Base-by-base conservation (phyloP, 2,113 vertebrate genomes). In the Notarius lentiginosus region DNA sequence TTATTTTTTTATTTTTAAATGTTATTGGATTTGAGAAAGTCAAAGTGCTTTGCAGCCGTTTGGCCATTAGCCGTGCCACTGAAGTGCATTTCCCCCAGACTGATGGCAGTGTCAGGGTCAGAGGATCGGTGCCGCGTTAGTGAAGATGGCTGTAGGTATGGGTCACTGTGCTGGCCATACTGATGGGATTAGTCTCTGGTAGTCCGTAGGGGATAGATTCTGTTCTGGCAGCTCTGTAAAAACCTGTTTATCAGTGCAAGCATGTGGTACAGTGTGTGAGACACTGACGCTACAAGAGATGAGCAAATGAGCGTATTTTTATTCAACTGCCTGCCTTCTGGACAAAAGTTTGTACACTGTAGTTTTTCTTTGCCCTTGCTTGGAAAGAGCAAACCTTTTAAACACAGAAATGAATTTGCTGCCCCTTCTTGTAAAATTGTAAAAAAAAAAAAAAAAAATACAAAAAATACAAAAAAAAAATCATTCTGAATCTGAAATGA, bases 321-420 rank as follows among this genome's bases (percentile, higher is more conserved):
- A 94, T 96, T 90, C 92, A 96, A 95, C 94, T 95, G 91, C 96
- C 96, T 97, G 96, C 95, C 95, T 93, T 96, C 94, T 95, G 96
- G 96, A 97, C 96, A 97, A 97, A 96, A 96, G 98, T 98, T 97
- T 99, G 96, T 99, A 99, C 97, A 98, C 98, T 99, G 98, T 99
- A 98, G 24, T 47, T 41, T 61, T 96, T 96, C 95, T 96, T 95
- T 96, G 94, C 95, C 96, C 96, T 94, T 95, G 88, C 95, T 97
- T 98, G 96, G 97, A 97, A 97, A 97, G 83, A 95, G 94, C 95
- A 95, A 96, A 94, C 95, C 95, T 94, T 95, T 89, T 97, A 94
- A 95, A 93, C 92, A 96, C 95, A 49, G 0, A 79, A 95, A 96
- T 95, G 94, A 93, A 96, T 96, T 95, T 94, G 92, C 95, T 41